Base-by-base conservation (phyloP, 23 tunicate species). In the Trididemnum clinides region DNA sequence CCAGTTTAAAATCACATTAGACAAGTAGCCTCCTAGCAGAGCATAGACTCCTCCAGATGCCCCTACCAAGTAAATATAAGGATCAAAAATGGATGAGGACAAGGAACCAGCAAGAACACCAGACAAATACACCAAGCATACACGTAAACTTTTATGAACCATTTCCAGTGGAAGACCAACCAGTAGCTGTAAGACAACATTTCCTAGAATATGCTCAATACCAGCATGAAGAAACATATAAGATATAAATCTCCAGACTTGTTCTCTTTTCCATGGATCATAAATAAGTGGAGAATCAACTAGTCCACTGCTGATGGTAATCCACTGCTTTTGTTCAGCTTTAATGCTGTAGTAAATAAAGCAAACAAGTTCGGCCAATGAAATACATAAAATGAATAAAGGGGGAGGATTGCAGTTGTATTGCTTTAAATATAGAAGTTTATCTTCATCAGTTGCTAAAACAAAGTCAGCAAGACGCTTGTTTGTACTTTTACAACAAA, bases 21-120 rank as follows among this genome's bases (percentile, higher is more conserved):
- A 77, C 29, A 92, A 49, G 71, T 87, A 92, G 0, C 97, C 97
- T 28, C 97, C 97, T 4, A 92, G 62, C 0, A 92, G 50, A 0
- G 97, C 97, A 83, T 92, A 92, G 12, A 92, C 97, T 35, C 97
- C 97, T 20, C 97, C 97, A 15, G 97, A 92, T 20, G 97, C 97
- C 18, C 97, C 97, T 35, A 92, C 97, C 15, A 92, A 70, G 58
- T 87, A 92, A 30, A 92, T 72, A 36, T 77, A 87, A 3, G 98
- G 98, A 76, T 95, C 98, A 73, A 95, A 95, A 28, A 95, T 86
- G 26, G 98, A 95, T 15, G 91, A 85, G 2, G 98, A 88, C 34
- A 95, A 73, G 3, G 97, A 92, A 57, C 97, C 97, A 57, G 99
- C 91, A 1, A 95, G 38, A 27, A 95, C 95, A 33, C 99, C 99